Base-by-base conservation (phyloP, 2,797 vertebrate species). In the Siniperca scherzeri region DNA sequence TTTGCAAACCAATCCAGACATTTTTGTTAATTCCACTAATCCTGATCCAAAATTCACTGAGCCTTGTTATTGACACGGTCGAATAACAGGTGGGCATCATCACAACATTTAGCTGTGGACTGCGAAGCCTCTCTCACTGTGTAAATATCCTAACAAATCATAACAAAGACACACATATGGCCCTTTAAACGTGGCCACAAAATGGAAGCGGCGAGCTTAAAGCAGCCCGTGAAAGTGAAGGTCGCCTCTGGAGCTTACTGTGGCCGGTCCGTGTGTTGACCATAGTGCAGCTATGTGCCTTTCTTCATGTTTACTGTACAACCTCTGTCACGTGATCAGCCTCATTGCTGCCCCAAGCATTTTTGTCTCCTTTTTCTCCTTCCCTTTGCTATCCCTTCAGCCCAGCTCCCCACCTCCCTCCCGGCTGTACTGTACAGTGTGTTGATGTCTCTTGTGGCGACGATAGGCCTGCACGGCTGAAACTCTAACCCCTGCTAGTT, bases 401-500 rank as follows among this genome's bases (percentile, higher is more conserved):
- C 87, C 70, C 74, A 17, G 67, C 91, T 81, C 85, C 85, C 87
- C 77, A 72, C 91, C 86, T 89, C 89, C 89, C 84, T 81, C 85
- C 69, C 56, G 78, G 88, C 92, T 69, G 66, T 89, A 92, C 93
- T 90, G 89, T 95, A 94, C 93, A 93, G 91, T 89, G 91, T 91
- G 91, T 87, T 88, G 92, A 95, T 92, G 93, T 96, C 94, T 96
- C 95, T 89, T 88, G 92, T 95, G 94, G 92, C 87, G 77, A 91
- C 89, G 82, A 85, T 90, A 77, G 93, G 93, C 93, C 93, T 93
- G 92, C 91, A 81, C 46, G 91, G 92, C 91, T 96, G 95, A 96
- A 96, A 96, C 95, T 95, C 95, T 94, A 95, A 93, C 94, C 94
- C 93, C 91, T 94, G 93, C 94, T 96, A 95, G 94, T 94, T 95